A percentile compares a stretch with the other conserved stretches of the same genome.
Conservation (phyloP, 2,888 invertebrate genomes). For the Drosophila austrosaltans region DNA sequence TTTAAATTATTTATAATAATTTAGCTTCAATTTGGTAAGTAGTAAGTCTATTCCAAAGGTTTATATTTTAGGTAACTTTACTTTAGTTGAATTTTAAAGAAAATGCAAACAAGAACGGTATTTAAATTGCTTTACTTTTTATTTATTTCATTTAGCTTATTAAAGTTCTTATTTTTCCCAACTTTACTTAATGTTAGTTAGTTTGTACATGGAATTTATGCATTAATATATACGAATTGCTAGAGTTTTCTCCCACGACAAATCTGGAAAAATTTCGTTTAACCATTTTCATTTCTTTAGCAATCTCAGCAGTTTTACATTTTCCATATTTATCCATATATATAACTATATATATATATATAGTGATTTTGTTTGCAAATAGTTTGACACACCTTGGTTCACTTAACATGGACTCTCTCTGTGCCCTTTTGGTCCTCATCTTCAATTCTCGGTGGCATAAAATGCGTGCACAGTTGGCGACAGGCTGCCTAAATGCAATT, state of each 20-base stretch:
- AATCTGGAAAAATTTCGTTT: constrained; percentile 8
- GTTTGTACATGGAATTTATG: not conserved
- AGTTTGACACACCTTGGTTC: constrained; percentile 23
- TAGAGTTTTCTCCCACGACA: not conserved
- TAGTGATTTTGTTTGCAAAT: constrained; percentile 7
- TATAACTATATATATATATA: not conserved
- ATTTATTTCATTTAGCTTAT: too few relatives aligned
- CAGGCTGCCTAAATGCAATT: constrained; percentile 72
- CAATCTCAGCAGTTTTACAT: constrained; percentile 6
- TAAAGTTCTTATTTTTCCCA: too few relatives aligned
- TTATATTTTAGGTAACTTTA: too few relatives aligned
- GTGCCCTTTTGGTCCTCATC: constrained; percentile 5
- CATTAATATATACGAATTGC: not conserved
- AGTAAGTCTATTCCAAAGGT: too few relatives aligned
- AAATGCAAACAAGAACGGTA: too few relatives aligned
- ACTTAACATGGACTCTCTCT: constrained; percentile 17
- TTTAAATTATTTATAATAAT: too few relatives aligned
- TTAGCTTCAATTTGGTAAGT: too few relatives aligned
- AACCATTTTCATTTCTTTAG: constrained; percentile 29
- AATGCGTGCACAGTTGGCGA: constrained; percentile 73
- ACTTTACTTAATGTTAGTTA: too few relatives aligned
- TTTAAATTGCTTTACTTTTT: too few relatives aligned
- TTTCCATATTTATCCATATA: not conserved
- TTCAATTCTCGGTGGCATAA: constrained; percentile 58
- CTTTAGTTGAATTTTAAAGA: too few relatives aligned